Percentiles rank a stretch among this genome's conserved stretches.
Evolutionary conservation across 2,888 invertebrate species (phyloP).

Genomic region (Xestia c-nigrum): DNA sequence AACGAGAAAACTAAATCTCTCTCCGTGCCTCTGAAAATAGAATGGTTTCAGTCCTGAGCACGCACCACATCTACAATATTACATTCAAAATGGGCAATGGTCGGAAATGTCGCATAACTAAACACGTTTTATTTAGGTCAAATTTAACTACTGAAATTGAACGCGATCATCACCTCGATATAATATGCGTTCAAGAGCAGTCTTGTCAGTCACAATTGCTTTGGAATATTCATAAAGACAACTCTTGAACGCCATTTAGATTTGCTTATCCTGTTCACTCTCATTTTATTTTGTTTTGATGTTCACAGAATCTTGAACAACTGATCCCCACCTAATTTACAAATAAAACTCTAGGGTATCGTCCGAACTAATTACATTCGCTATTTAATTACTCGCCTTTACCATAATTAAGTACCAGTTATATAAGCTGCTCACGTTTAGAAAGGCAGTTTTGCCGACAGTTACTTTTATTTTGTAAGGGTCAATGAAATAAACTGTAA

Average conservation of each 20-base stretch:
- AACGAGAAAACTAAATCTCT: slow-evolving; percentile 12
- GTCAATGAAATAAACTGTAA: slow-evolving; percentile 1
- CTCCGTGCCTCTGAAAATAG: slow-evolving; percentile 18
- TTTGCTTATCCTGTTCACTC: neutral
- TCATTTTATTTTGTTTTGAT: neutral
- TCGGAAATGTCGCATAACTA: neutral
- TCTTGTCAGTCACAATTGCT: neutral
- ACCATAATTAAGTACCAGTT: neutral
- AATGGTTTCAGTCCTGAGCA: slow-evolving; percentile 15
- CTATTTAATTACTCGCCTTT: slow-evolving; percentile 31
- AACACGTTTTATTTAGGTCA: neutral
- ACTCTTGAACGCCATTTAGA: neutral
- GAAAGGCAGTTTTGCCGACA: neutral
- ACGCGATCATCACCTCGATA: neutral
- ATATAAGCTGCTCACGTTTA: slow-evolving; percentile 12
- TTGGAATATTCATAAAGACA: neutral
- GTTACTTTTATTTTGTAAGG: neutral
- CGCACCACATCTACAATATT: slow-evolving; percentile 3
- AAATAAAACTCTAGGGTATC: slow-evolving; percentile 2
- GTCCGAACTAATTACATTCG: slow-evolving; percentile 26
- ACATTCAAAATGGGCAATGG: neutral
- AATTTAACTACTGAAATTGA: neutral
- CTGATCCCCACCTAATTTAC: neutral
- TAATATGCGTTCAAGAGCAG: neutral
- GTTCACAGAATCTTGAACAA: neutral